Percentiles rank a stretch among this genome's conserved stretches.
These are phyloP conservation scores for Lysiphlebus fabarum DNA, from an alignment of 1,140 invertebrate species.

Conservation along the genomic window DNA sequence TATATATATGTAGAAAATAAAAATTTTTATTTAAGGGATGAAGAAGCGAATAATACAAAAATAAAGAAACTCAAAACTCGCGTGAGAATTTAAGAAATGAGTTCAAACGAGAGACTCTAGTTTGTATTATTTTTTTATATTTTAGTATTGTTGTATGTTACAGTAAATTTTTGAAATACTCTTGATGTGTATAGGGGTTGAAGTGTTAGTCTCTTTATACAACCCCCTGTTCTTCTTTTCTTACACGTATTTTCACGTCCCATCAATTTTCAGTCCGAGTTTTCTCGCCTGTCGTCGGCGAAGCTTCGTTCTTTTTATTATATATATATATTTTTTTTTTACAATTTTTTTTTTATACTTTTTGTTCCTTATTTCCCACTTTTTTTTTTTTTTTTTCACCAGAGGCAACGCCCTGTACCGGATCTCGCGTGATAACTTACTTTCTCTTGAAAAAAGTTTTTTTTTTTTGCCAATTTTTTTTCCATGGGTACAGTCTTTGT, in stretches of 20 bases:
- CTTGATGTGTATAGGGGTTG: constrained; percentile 4
- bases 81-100: not conserved
- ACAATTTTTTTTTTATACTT: not conserved
- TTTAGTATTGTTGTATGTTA: constrained; percentile 23
- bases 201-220: not conserved
- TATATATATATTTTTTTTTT: constrained; percentile 13
- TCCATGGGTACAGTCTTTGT: too few species aligned
- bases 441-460: not conserved
- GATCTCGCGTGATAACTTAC: constrained; percentile 10
- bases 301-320: constrained; percentile 2
- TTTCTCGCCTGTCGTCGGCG: constrained; percentile 22
- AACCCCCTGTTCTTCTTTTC: constrained; percentile 1
- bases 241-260: constrained; percentile 22
- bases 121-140: too few species aligned
- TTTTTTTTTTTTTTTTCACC: constrained; percentile 2
- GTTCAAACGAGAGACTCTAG: constrained; percentile 18
- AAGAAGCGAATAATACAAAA: not conserved
- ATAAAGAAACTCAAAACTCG: not conserved
- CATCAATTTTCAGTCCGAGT: constrained; percentile 27
- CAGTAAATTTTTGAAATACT: constrained; percentile 24
- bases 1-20: not conserved
- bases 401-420: constrained; percentile 11
- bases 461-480: too few species aligned
- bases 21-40: not conserved
- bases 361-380: not conserved